Evolutionary conservation across 1,140 invertebrate genomes (phyloP).

Genomic region (Caenorhabditis tropicalis): DNA sequence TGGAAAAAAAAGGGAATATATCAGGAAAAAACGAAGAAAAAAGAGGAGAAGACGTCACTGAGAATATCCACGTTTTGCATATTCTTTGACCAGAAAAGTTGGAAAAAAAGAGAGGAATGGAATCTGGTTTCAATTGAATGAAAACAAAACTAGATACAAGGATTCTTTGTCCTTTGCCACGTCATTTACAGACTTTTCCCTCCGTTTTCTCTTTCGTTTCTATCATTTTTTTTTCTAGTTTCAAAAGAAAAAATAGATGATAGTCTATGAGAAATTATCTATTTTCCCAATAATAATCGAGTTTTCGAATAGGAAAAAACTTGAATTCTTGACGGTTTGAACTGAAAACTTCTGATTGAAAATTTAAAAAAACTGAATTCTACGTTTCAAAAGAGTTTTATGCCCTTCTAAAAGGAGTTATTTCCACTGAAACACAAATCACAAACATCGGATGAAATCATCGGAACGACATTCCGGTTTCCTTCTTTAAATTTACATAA

Average conservation of each 20-base stretch:
- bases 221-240: neutral
- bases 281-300: neutral
- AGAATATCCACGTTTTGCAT: neutral
- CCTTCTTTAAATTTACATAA: neutral
- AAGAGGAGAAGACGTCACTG: neutral
- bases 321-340: neutral
- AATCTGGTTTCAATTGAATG: neutral
- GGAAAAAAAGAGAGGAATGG: neutral
- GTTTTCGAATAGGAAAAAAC: neutral
- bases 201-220: too few species aligned
- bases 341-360: neutral
- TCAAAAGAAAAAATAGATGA: neutral
- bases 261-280: neutral
- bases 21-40: neutral
- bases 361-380: too few species aligned
- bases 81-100: conserved; percentile 26
- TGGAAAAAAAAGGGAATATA: neutral
- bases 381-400: too few species aligned
- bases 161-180: neutral
- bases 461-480: neutral
- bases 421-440: neutral
- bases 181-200: neutral
- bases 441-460: neutral
- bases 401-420: too few species aligned
- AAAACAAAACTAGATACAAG: neutral